Evolutionary conservation across 1,140 invertebrate species (phyloP).

Genomic region (Drosophila malerkotliana): DNA sequence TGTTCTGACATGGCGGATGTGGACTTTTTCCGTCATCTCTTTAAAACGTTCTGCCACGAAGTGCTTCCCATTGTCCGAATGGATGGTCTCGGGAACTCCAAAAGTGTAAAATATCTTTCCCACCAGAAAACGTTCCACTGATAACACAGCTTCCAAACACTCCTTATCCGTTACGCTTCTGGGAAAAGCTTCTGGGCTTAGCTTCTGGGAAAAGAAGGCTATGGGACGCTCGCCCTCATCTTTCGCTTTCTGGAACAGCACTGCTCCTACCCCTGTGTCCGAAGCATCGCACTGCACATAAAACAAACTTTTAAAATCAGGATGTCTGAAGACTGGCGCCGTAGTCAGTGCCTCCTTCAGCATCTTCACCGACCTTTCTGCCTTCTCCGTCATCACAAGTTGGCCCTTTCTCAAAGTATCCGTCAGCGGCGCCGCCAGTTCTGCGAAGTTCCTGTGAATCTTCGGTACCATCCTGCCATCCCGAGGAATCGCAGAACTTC

Average conservation of each 20-base stretch:
- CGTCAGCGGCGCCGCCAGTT: constrained; percentile 5
- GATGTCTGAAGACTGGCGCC: neutral
- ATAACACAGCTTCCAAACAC: neutral
- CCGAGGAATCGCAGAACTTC: constrained; percentile 25
- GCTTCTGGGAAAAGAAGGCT: constrained; percentile 1
- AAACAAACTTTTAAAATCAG: constrained; percentile 2
- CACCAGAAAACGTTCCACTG: neutral
- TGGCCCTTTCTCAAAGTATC: constrained; percentile 4
- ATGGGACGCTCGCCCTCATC: neutral
- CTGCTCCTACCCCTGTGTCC: neutral
- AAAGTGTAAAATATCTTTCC: neutral
- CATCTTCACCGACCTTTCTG: neutral
- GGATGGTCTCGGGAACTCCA: neutral
- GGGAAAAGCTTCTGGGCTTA: neutral
- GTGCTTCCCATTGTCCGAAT: neutral
- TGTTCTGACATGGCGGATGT: neutral
- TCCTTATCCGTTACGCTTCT: constrained; percentile 10
- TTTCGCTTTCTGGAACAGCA: neutral
- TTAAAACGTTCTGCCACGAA: neutral
- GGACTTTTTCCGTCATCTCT: neutral
- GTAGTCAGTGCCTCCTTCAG: constrained; percentile 1
- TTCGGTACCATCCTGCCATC: constrained; percentile 21
- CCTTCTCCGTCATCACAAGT: neutral
- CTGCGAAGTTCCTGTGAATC: constrained; percentile 16
- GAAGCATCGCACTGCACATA: constrained; percentile 8